Evolutionary conservation across 1,140 invertebrate genomes (phyloP).

Genomic region (Maconellicoccus hirsutus): DNA sequence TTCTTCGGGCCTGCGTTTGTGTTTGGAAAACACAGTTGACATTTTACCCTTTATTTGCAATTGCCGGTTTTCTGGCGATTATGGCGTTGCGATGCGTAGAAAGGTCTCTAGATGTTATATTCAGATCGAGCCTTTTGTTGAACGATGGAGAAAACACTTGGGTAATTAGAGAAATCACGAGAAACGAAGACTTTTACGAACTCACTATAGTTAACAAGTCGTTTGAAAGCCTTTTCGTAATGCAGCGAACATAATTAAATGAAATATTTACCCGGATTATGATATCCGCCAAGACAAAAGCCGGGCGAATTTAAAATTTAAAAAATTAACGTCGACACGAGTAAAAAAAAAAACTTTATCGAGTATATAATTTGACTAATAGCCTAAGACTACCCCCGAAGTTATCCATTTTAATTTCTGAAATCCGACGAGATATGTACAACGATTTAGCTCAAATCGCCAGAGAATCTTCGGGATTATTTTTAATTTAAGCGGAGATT

Average conservation of each 20-base stretch:
- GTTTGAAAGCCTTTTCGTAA: not conserved
- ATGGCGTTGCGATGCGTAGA: too few relatives aligned
- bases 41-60: too few relatives aligned
- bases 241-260: constrained; percentile 1
- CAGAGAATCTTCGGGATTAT: constrained; percentile 3
- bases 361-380: constrained; percentile 1
- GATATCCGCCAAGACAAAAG: not conserved
- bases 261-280: not conserved
- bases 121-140: too few relatives aligned
- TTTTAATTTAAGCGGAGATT: not conserved
- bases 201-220: not conserved
- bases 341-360: not conserved
- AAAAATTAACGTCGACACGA: not conserved
- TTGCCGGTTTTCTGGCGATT: too few relatives aligned
- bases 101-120: too few relatives aligned
- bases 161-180: too few relatives aligned
- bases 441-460: not conserved
- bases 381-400: not conserved
- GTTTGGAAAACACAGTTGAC: too few relatives aligned
- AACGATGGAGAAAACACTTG: too few relatives aligned
- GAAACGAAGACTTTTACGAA: not conserved
- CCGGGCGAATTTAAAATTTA: not conserved
- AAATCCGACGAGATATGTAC: not conserved
- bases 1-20: too few relatives aligned
- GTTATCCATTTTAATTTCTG: constrained; percentile 10